Conservation (phyloP, 2,888 invertebrate genomes). For the Platynereis dumerilii region DNA sequence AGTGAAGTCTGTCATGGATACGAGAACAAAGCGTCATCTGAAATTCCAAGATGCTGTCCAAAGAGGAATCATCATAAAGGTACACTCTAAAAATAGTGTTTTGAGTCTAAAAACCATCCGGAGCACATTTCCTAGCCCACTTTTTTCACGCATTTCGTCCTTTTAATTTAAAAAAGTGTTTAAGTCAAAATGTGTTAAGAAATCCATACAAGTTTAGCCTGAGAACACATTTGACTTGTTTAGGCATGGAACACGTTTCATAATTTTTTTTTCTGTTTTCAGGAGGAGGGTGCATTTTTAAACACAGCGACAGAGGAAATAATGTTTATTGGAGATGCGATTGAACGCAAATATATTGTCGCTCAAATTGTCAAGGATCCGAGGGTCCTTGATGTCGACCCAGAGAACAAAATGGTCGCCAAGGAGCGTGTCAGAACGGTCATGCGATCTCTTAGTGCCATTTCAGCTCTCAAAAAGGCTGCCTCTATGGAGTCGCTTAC, state of each 20-base stretch:
- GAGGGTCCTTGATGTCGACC: conserved; percentile 54
- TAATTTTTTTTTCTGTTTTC: too few relatives aligned
- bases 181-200: too few relatives aligned
- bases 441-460: conserved; percentile 47
- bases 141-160: too few relatives aligned
- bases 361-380: conserved; percentile 53
- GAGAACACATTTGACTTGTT: too few relatives aligned
- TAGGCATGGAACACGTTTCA: too few relatives aligned
- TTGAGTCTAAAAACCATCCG: too few relatives aligned
- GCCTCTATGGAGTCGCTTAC: conserved; percentile 1
- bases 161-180: too few relatives aligned
- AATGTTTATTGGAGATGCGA: conserved; percentile 56
- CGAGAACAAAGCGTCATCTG: conserved; percentile 39
- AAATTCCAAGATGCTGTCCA: conserved; percentile 38
- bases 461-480: conserved; percentile 44
- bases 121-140: too few relatives aligned
- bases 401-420: conserved; percentile 56
- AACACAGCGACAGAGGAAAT: conserved; percentile 52
- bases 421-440: conserved; percentile 49
- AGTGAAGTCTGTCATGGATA: conserved; percentile 57
- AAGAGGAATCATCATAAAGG: conserved; percentile 36
- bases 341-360: conserved; percentile 59
- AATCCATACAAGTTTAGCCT: too few relatives aligned
- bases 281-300: conserved; percentile 49
- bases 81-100: too few relatives aligned